These are phyloP conservation scores for Chiridota heheva DNA, from an alignment of 35 echinoderm and acorn worm genomes.

Conservation along the genomic window DNA sequence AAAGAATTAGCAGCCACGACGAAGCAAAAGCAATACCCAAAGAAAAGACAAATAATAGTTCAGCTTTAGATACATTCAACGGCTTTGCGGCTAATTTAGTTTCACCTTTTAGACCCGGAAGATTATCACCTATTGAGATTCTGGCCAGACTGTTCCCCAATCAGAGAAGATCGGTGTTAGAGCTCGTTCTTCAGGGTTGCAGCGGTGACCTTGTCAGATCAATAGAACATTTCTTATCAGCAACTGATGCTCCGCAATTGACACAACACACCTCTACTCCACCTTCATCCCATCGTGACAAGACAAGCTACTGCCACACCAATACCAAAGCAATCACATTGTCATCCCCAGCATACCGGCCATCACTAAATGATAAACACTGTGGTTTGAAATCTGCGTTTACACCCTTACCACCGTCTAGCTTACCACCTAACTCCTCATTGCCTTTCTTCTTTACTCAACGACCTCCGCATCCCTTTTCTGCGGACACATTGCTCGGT, in stretches of 20 bases:
- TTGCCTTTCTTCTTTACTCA: slow-evolving; percentile 77
- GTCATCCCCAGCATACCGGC: slow-evolving; percentile 20
- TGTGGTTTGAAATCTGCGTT: slow-evolving; percentile 94
- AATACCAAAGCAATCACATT: slow-evolving; percentile 25
- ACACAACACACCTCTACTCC: not conserved
- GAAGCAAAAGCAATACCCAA: not conserved
- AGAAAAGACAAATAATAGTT: slow-evolving; percentile 31
- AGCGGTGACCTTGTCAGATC: slow-evolving; percentile 95
- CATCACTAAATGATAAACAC: slow-evolving; percentile 16
- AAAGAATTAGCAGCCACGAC: slow-evolving; percentile 23
- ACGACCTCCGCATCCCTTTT: slow-evolving; percentile 92
- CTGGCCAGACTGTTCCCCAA: slow-evolving; percentile 82
- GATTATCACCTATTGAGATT: slow-evolving; percentile 88
- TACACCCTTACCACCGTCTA: slow-evolving; percentile 82
- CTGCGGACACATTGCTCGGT: slow-evolving; percentile 80
- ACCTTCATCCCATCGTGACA: slow-evolving; percentile 4
- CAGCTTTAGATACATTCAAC: slow-evolving; percentile 69
- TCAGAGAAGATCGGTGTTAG: slow-evolving; percentile 82
- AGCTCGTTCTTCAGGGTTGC: slow-evolving; percentile 95
- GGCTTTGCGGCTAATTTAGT: slow-evolving; percentile 82
- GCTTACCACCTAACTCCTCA: slow-evolving; percentile 46
- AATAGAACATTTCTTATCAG: slow-evolving; percentile 96
- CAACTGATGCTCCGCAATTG: slow-evolving; percentile 45
- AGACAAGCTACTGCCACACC: not conserved
- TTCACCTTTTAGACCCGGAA: slow-evolving; percentile 83